Base-by-base conservation (phyloP, 35 echinoderm and acorn worm genomes). In the Patiria miniata region DNA sequence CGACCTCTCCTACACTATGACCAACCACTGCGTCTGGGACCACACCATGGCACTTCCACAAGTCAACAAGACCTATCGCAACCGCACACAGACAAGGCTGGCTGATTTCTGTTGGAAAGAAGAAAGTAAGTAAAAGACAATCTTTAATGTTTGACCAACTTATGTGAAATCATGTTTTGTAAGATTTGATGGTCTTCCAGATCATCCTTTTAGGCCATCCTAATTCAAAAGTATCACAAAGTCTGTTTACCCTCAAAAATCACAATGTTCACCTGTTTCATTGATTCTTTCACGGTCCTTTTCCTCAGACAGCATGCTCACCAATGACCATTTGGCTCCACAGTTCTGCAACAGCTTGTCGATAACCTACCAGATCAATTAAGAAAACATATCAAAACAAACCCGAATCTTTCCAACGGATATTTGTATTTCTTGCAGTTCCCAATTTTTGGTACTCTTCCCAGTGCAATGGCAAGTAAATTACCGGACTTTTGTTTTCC, bases 251-350 rank as follows among this genome's bases (percentile, higher is more conserved):
- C 4, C 4, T 6, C 12, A 47, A 39, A 33, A 8, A 2, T 29
- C 5, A 7, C 40, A 21, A 81, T 65, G 23, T 36, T 61, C 81
- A 91, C 90, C 90, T 58, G 90, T 91, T 47, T 81, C 4, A 39
- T 86, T 86, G 3, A 91, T 86, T 30, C 39, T 60, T 29, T 85
- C 83, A 50, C 33, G 77, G 53, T 86, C 47, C 17, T 26, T 59
- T 91, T 86, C 90, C 7, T 57, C 36, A 12, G 90, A 79, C 37
- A 91, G 39, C 52, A 91, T 37, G 23, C 79, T 42, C 4, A 81
- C 29, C 5, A 91, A 53, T 10, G 90, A 91, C 90, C 90, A 91
- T 47, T 80, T 91, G 23, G 90, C 90, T 60, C 90, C 90, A 39
- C 55, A 86, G 1, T 91, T 91, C 39, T 40, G 3, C 2, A 86